Evolutionary conservation across 2,113 vertebrate species (phyloP).

Genomic region (Muntiacus muntjak): DNA sequence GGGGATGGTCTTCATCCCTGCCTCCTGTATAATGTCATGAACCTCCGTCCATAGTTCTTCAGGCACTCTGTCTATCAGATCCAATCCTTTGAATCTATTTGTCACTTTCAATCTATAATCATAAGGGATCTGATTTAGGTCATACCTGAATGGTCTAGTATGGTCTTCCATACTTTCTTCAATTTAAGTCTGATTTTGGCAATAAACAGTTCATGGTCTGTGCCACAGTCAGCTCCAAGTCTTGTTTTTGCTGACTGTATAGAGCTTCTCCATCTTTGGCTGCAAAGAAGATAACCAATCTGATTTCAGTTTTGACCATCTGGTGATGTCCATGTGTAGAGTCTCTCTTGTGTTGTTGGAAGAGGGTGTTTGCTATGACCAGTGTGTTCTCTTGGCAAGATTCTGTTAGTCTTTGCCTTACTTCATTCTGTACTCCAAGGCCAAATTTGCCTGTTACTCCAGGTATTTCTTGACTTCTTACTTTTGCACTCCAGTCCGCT

Average conservation of each 20-base stretch:
- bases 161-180: not conserved
- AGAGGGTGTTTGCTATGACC: not conserved
- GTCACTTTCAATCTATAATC: not conserved
- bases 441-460: not conserved
- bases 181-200: not conserved
- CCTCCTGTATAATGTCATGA: not conserved
- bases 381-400: not conserved
- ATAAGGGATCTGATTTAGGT: not conserved
- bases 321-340: not conserved
- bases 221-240: not conserved
- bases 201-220: not conserved
- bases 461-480: not conserved
- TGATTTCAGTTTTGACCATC: not conserved
- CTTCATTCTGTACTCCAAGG: not conserved
- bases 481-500: not conserved
- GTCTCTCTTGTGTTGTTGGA: not conserved
- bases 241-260: not conserved
- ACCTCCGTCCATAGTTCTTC: fast-evolving
- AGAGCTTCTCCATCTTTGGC: not conserved
- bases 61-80: not conserved
- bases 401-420: not conserved
- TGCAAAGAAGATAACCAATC: not conserved
- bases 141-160: not conserved
- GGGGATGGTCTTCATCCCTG: not conserved
- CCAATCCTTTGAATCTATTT: not conserved